These are phyloP conservation scores for Phalera bucephala DNA, from an alignment of 2,888 invertebrate species.

Conservation along the genomic window DNA sequence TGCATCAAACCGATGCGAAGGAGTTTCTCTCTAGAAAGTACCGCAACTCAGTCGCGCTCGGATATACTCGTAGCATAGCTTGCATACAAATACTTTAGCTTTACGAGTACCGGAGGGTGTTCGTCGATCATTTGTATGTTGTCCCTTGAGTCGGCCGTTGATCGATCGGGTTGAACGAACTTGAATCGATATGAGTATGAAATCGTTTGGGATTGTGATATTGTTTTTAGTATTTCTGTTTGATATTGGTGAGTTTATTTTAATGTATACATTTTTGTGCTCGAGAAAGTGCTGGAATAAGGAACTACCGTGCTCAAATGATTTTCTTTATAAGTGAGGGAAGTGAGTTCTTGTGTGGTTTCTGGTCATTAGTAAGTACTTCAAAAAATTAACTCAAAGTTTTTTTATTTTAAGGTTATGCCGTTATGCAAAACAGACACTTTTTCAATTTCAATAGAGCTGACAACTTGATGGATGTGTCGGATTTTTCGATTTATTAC, in stretches of 20 bases:
- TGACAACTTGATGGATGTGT: conserved; percentile 68
- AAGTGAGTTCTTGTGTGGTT: too few species aligned
- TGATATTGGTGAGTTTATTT: conserved; percentile 43
- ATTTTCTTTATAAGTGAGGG: too few species aligned
- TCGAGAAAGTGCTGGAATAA: too few species aligned
- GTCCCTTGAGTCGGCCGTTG: conserved; percentile 67
- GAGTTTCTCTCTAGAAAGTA: conserved; percentile 83
- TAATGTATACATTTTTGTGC: too few species aligned
- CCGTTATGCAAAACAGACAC: conserved; percentile 18
- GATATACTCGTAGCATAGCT: conserved; percentile 52
- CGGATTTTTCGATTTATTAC: conserved; percentile 77
- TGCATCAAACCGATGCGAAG: conserved; percentile 54
- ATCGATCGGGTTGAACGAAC: conserved; percentile 39
- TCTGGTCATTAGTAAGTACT: too few species aligned
- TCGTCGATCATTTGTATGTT: conserved; percentile 66
- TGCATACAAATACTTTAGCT: conserved; percentile 77
- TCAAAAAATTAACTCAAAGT: too few species aligned
- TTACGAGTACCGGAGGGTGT: conserved; percentile 60
- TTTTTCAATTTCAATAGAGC: conserved; percentile 37
- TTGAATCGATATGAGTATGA: conserved; percentile 57
- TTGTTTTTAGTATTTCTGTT: conserved; percentile 40
- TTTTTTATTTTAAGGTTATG: conserved; percentile 21
- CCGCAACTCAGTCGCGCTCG: conserved; percentile 68
- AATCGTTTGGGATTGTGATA: conserved; percentile 39
- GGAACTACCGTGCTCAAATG: too few species aligned